These are phyloP conservation scores for Parnassius glacialis DNA, from an alignment of 2,888 invertebrate species.

Conservation along the genomic window DNA sequence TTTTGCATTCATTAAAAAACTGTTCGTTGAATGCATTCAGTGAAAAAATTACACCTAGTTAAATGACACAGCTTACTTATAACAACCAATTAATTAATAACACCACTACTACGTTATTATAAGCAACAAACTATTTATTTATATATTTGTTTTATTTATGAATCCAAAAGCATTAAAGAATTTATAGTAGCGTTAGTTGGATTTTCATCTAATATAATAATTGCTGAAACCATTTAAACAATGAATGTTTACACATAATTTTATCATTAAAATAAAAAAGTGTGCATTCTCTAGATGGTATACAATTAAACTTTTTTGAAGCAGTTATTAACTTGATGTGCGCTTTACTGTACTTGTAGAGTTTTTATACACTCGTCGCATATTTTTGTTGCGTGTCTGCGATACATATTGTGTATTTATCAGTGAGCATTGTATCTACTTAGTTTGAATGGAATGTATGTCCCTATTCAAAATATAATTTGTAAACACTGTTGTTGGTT, in stretches of 20 bases:
- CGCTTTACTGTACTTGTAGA: conserved; percentile 47
- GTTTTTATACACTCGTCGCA: conserved; percentile 45
- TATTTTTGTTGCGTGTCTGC: conserved; percentile 45
- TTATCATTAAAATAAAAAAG: conserved; percentile 12
- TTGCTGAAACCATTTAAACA: neutral
- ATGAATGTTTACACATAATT: neutral
- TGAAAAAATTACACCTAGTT: conserved; percentile 11
- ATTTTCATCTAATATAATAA: no score
- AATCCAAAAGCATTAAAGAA: no score
- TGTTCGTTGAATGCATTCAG: conserved; percentile 3
- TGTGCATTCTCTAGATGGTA: neutral
- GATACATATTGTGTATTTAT: neutral
- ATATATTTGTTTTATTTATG: no score
- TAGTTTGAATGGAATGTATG: conserved; percentile 2
- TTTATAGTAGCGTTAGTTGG: no score
- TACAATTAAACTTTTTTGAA: conserved; percentile 15
- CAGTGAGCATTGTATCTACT: conserved; percentile 5
- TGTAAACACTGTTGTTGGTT: conserved; percentile 6
- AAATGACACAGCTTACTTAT: conserved; percentile 8
- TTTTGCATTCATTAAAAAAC: conserved; percentile 10
- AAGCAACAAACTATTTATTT: no score
- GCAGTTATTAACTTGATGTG: conserved; percentile 8
- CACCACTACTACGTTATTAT: neutral
- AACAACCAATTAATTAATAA: conserved; percentile 12
- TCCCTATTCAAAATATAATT: conserved; percentile 5